Conservation (phyloP, 2,797 vertebrate genomes). For the Notolepis coatsorum region DNA sequence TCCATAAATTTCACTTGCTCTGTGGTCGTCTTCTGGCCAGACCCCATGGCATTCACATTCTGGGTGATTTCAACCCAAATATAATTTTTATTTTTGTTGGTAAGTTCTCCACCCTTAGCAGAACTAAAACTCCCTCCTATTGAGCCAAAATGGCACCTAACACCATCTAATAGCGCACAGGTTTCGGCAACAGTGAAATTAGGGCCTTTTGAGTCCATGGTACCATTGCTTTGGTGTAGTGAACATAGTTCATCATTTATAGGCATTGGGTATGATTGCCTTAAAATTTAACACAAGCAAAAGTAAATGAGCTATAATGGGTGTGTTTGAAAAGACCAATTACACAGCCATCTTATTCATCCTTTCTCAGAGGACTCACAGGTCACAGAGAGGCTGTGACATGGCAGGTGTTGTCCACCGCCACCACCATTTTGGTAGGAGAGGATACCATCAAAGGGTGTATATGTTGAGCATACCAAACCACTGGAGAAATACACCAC, state of each 20-base stretch:
- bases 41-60: too few relatives aligned
- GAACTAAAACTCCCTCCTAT: slow-evolving; percentile 29
- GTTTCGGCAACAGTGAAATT: slow-evolving; percentile 47
- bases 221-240: slow-evolving; percentile 19
- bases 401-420: slow-evolving; percentile 31
- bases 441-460: slow-evolving; percentile 31
- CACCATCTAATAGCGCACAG: slow-evolving; percentile 26
- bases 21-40: too few relatives aligned
- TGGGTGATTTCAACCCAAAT: too few relatives aligned
- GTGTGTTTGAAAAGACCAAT: slow-evolving; percentile 14
- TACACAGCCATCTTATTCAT: slow-evolving; percentile 29
- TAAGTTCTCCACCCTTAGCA: slow-evolving; percentile 24
- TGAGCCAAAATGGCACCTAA: slow-evolving; percentile 30
- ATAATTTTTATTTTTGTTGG: slow-evolving; percentile 34
- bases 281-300: slow-evolving; percentile 20
- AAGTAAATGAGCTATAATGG: slow-evolving; percentile 19
- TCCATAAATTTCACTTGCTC: too few relatives aligned
- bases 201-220: slow-evolving; percentile 37
- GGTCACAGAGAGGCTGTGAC: slow-evolving; percentile 27
- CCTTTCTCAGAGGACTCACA: slow-evolving; percentile 25
- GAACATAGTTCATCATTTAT: slow-evolving; percentile 17
- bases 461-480: slow-evolving; percentile 31
- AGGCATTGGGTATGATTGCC: slow-evolving; percentile 18
- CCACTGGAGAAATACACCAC: slow-evolving; percentile 31
- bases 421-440: slow-evolving; percentile 18